These are phyloP conservation scores for Cotesia glomerata DNA, from an alignment of 1,140 invertebrate genomes.

Conservation along the genomic window DNA sequence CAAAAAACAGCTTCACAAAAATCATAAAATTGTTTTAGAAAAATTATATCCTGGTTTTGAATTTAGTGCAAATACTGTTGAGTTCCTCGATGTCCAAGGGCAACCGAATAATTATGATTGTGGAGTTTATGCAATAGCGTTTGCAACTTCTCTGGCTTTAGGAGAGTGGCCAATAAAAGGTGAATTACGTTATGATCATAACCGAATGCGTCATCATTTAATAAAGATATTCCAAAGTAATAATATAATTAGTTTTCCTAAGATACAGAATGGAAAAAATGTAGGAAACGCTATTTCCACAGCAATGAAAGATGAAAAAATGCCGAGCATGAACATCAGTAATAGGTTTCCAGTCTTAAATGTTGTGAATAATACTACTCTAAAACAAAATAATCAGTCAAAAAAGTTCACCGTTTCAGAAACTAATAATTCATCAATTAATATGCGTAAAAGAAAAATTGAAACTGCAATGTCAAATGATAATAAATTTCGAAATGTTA, in stretches of 20 bases:
- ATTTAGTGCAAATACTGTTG: not conserved
- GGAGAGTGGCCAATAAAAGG: not conserved
- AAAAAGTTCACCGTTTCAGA: too few species aligned
- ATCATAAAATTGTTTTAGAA: slow-evolving; percentile 17
- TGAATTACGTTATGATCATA: not conserved
- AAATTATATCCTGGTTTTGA: slow-evolving; percentile 18
- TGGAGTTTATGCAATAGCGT: not conserved
- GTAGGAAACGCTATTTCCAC: too few species aligned
- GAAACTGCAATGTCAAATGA: too few species aligned
- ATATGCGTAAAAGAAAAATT: too few species aligned
- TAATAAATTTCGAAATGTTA: too few species aligned
- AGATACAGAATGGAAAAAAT: not conserved
- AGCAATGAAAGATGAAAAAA: too few species aligned
- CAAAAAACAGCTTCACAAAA: slow-evolving; percentile 14
- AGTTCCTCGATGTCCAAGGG: not conserved
- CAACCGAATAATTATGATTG: slow-evolving; percentile 1
- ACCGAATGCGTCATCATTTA: not conserved
- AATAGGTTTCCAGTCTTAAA: too few species aligned
- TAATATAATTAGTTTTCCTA: not conserved
- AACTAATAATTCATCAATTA: too few species aligned
- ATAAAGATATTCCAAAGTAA: not conserved
- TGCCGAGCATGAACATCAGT: too few species aligned
- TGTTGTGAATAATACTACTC: too few species aligned
- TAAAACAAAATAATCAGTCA: too few species aligned
- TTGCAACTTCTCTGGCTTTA: not conserved